Evolutionary conservation across 2,113 vertebrate genomes (phyloP).

Genomic region (Leucoraja erinaceus): DNA sequence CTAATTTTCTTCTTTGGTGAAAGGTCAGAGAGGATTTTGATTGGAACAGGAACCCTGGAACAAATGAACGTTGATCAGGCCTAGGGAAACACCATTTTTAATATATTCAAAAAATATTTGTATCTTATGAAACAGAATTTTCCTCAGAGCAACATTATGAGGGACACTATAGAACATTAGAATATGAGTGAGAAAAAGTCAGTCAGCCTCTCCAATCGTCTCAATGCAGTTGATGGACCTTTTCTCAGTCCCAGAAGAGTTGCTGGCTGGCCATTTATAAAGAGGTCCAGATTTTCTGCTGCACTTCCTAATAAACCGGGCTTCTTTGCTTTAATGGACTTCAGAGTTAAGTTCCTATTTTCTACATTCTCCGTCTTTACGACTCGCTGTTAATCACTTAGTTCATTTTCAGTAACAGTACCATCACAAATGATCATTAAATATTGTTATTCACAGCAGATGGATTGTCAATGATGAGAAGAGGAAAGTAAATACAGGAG

Average conservation of each 20-base stretch:
- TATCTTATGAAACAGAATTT: background rate
- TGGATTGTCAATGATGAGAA: background rate
- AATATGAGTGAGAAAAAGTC: background rate
- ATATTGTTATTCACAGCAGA: background rate
- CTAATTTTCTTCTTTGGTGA: too few relatives aligned
- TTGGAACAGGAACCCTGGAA: too few relatives aligned
- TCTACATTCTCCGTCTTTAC: too few relatives aligned
- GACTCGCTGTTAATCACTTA: background rate
- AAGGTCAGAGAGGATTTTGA: too few relatives aligned
- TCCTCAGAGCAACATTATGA: background rate
- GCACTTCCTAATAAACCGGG: background rate
- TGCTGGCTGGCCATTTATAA: background rate
- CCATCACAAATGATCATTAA: background rate
- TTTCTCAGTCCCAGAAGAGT: background rate
- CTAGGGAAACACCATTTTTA: background rate
- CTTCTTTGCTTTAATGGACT: background rate
- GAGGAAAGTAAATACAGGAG: background rate
- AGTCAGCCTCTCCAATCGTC: background rate
- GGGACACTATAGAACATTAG: background rate
- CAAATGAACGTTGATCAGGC: too few relatives aligned
- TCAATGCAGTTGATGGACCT: background rate
- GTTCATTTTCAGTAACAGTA: background rate
- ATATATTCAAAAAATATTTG: background rate
- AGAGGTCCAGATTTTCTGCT: background rate
- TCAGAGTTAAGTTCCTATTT: too few relatives aligned